Base-by-base conservation (phyloP, 2,888 invertebrate species). In the Choristoneura rosaceana region DNA sequence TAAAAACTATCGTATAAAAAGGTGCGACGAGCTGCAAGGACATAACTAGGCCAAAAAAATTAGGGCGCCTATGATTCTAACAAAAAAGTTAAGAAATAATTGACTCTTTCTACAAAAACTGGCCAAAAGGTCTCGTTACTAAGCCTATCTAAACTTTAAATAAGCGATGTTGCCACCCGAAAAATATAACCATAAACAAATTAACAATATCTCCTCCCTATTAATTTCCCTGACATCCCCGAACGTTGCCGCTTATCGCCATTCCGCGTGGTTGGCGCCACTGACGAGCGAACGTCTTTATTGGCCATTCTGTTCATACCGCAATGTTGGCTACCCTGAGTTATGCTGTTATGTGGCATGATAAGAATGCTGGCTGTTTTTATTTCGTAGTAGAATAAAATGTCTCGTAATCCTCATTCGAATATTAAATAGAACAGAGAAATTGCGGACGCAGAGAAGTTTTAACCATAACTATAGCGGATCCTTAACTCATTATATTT, bases 191-290 rank as follows among this genome's bases (percentile, higher is more conserved):
- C 61, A 61, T 61, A 61, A 61, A 34, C 62, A 45, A 55, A 62
- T 62, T 62, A 62, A 62, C 45, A 62, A 14, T 61, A 61, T 45
- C 62, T 62, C 62, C 43, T 52, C 52, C 52, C 52, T 52, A 25
- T 55, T 45, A 62, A 62, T 45, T 43, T 34, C 38, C 12, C 66
- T 74, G 75, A 3, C 83, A 81, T 66, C 81, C 79, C 83, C 82
- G 76, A 61, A 65, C 70, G 73, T 55, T 55, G 25, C 77, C 79
- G 79, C 82, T 81, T 87, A 86, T 86, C 88, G 79, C 75, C 75
- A 77, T 87, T 89, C 87, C 88, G 81, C 85, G 82, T 79, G 83
- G 83, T 77, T 83, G 87, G 82, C 87, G 83, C 82, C 84, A 76
- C 76, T 80, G 77, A 66, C 71, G 71, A 74, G 79, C 74, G 75